These are phyloP conservation scores for Eupeodes corollae DNA, from an alignment of 1,140 invertebrate species.

Conservation along the genomic window DNA sequence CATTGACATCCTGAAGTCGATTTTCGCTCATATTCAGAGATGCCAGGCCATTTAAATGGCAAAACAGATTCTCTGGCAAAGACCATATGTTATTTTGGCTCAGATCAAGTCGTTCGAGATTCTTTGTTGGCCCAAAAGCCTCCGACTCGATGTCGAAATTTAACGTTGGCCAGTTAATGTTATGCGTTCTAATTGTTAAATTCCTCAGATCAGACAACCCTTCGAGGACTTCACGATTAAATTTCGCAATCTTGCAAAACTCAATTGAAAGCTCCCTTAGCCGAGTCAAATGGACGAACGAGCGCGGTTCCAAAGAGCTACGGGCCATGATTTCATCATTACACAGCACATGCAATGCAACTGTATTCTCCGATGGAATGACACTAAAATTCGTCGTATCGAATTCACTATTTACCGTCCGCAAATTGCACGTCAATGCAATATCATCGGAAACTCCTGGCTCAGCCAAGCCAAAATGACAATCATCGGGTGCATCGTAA, in stretches of 20 bases:
- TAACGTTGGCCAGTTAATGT: slow-evolving; percentile 63
- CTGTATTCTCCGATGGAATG: slow-evolving; percentile 71
- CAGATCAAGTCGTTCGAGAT: slow-evolving; percentile 71
- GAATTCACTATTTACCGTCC: slow-evolving; percentile 69
- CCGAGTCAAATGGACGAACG: slow-evolving; percentile 66
- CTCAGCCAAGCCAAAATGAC: slow-evolving; percentile 36
- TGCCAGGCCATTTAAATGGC: slow-evolving; percentile 63
- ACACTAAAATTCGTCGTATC: slow-evolving; percentile 80
- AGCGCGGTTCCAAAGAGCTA: slow-evolving; percentile 59
- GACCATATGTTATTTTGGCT: slow-evolving; percentile 82
- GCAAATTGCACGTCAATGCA: slow-evolving; percentile 62
- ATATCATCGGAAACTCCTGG: slow-evolving; percentile 48
- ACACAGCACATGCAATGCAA: slow-evolving; percentile 64
- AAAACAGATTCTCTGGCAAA: slow-evolving; percentile 74
- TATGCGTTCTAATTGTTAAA: slow-evolving; percentile 68
- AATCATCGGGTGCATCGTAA: slow-evolving; percentile 75
- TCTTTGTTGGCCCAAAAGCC: slow-evolving; percentile 56
- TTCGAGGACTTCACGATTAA: slow-evolving; percentile 59
- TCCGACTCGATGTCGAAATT: slow-evolving; percentile 64
- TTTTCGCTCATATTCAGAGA: slow-evolving; percentile 73
- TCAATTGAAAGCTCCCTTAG: slow-evolving; percentile 67
- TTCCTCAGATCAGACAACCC: slow-evolving; percentile 66
- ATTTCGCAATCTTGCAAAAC: slow-evolving; percentile 71
- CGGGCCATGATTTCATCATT: slow-evolving; percentile 60
- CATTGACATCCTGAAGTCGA: slow-evolving; percentile 68